These are phyloP conservation scores for Eristalis pertinax DNA, from an alignment of 2,888 invertebrate species.

Conservation along the genomic window DNA sequence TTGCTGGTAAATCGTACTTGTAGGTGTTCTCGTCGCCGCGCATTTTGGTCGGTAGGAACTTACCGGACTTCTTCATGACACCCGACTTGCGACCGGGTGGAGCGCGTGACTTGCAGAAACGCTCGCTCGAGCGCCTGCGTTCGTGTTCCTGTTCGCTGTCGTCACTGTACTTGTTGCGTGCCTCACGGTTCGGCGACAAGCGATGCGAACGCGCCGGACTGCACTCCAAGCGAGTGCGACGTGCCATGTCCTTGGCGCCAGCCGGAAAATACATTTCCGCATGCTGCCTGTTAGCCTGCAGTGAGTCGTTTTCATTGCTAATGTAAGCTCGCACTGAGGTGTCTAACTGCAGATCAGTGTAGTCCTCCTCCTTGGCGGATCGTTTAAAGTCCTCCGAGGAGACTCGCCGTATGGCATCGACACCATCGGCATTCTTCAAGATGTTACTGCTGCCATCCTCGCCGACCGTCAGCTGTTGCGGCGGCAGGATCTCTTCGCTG, in stretches of 20 bases:
- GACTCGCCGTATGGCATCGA: conserved; percentile 77
- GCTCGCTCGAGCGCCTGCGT: conserved; percentile 84
- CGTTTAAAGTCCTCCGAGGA: conserved; percentile 79
- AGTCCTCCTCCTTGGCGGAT: conserved; percentile 42
- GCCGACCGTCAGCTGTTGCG: conserved; percentile 15
- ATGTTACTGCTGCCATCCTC: conserved; percentile 23
- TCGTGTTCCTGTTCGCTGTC: conserved; percentile 85
- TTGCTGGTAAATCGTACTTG: conserved; percentile 79
- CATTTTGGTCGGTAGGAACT: conserved; percentile 76
- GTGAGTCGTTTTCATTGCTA: conserved; percentile 77
- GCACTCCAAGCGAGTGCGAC: conserved; percentile 77
- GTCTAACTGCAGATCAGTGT: conserved; percentile 46
- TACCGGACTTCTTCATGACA: conserved; percentile 78
- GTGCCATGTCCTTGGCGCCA: conserved; percentile 76
- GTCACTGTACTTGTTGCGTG: conserved; percentile 80
- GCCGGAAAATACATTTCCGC: conserved; percentile 49
- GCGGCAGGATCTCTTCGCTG: conserved; percentile 83
- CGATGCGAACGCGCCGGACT: conserved; percentile 81
- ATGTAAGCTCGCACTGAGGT: conserved; percentile 48
- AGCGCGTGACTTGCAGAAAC: conserved; percentile 85
- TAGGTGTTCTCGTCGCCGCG: conserved; percentile 80
- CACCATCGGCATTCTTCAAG: conserved; percentile 56
- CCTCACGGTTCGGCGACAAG: conserved; percentile 78
- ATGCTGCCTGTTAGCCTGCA: conserved; percentile 76
- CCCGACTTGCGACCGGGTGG: conserved; percentile 83